phyloP scores from a whole-genome alignment of 2,888 invertebrate genomes.

The Sinelater perroti region DNA sequence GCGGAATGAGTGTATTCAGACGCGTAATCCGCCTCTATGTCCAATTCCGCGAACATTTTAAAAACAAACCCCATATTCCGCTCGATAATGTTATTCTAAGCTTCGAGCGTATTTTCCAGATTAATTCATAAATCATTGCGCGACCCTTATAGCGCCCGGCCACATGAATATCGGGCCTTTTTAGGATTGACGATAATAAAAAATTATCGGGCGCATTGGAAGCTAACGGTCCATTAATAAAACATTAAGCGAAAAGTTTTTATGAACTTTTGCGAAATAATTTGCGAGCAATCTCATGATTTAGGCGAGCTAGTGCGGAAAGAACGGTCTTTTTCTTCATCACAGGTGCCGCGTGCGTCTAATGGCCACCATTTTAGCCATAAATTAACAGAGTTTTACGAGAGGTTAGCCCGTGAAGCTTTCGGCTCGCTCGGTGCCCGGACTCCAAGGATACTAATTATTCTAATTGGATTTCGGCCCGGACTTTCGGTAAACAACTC shows the following conservation, averaged over 20 bases:
- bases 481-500: constrained; percentile 32
- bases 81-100: too few species aligned
- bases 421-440: constrained; percentile 30
- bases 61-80: too few species aligned
- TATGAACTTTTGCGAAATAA: constrained; percentile 35
- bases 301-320: constrained; percentile 30
- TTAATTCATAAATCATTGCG: constrained; percentile 12
- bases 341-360: constrained; percentile 37
- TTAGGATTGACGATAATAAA: constrained; percentile 27
- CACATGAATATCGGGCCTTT: constrained; percentile 14
- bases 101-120: constrained; percentile 7
- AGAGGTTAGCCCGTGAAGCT: constrained; percentile 31
- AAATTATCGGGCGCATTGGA: constrained; percentile 24
- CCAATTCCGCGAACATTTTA: too few species aligned
- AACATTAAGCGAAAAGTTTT: constrained; percentile 32
- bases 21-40: too few species aligned
- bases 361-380: constrained; percentile 37
- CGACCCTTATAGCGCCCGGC: constrained; percentile 14
- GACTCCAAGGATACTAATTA: constrained; percentile 38
- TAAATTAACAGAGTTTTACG: constrained; percentile 42
- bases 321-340: constrained; percentile 34
- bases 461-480: constrained; percentile 35
- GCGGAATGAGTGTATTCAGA: too few species aligned
- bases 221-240: constrained; percentile 36
- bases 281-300: constrained; percentile 33